Conservation (phyloP, 2,113 vertebrate genomes). For the Ailuropoda melanoleuca region DNA sequence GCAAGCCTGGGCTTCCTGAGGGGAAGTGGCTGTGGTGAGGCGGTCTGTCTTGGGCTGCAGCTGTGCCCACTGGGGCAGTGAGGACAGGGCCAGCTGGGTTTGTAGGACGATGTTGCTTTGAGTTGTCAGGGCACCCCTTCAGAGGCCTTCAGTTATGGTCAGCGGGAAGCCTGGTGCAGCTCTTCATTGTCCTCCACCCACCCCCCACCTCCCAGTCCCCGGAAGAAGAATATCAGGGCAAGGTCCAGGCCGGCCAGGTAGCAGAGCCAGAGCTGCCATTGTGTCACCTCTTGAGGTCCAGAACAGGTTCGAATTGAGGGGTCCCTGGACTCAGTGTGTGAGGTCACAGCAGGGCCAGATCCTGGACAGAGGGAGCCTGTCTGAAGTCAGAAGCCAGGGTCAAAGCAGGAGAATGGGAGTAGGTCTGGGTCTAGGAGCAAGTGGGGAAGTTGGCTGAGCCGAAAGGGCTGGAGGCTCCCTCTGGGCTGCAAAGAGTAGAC, state of each 20-base stretch:
- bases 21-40: not conserved
- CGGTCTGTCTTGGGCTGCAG: not conserved
- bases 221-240: not conserved
- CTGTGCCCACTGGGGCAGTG: not conserved
- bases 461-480: not conserved
- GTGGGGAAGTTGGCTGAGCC: not conserved
- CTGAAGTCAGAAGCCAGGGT: not conserved
- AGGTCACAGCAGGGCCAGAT: not conserved
- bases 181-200: not conserved
- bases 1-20: not conserved
- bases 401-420: not conserved
- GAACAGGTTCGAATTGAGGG: not conserved
- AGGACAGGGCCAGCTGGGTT: not conserved
- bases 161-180: not conserved
- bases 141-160: not conserved
- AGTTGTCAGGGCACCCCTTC: not conserved
- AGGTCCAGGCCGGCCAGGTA: not conserved
- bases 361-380: not conserved
- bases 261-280: not conserved
- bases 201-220: not conserved
- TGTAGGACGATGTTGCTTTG: not conserved
- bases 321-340: not conserved
- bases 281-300: not conserved
- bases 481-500: not conserved
- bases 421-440: too few relatives aligned